Percentiles rank a stretch among this genome's conserved stretches.
phyloP scores from a whole-genome alignment of 1,140 invertebrate species.

The Danaus plexippus region DNA sequence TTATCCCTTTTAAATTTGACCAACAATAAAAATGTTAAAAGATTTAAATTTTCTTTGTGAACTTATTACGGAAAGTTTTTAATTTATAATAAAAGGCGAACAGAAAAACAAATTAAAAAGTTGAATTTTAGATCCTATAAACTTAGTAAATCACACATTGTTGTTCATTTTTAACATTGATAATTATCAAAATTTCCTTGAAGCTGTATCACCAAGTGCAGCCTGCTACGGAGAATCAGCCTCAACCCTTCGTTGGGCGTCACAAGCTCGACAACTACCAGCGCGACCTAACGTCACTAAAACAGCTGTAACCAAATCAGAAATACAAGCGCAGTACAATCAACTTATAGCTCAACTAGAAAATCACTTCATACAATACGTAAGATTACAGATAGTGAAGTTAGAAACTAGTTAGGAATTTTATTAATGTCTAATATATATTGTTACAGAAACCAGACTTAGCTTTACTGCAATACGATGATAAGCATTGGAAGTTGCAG shows the following conservation, averaged over 20 bases:
- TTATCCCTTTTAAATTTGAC: too few relatives aligned
- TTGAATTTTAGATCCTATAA: too few relatives aligned
- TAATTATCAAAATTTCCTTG: not conserved
- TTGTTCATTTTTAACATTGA: too few relatives aligned
- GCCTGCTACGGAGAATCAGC: conserved; percentile 80
- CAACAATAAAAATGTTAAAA: too few relatives aligned
- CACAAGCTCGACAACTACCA: conserved; percentile 77
- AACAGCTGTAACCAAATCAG: conserved; percentile 63
- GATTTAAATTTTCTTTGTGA: too few relatives aligned
- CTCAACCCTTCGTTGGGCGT: conserved; percentile 79
- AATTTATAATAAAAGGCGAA: too few relatives aligned
- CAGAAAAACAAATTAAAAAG: too few relatives aligned
- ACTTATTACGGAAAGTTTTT: too few relatives aligned
- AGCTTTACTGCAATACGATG: conserved; percentile 39
- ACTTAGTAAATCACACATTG: too few relatives aligned
- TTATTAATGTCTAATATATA: not conserved
- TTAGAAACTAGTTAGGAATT: too few relatives aligned
- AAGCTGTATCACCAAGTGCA: conserved; percentile 80
- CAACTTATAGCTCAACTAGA: conserved; percentile 39
- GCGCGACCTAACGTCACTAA: conserved; percentile 73
- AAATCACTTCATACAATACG: conserved; percentile 47
- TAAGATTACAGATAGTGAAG: conserved; percentile 22
- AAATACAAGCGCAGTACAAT: conserved; percentile 61
- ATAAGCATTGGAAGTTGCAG: conserved; percentile 39
- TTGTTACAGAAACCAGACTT: conserved; percentile 46